phyloP scores from a whole-genome alignment of 2,888 invertebrate genomes.

The Torymus aiolomorphi region DNA sequence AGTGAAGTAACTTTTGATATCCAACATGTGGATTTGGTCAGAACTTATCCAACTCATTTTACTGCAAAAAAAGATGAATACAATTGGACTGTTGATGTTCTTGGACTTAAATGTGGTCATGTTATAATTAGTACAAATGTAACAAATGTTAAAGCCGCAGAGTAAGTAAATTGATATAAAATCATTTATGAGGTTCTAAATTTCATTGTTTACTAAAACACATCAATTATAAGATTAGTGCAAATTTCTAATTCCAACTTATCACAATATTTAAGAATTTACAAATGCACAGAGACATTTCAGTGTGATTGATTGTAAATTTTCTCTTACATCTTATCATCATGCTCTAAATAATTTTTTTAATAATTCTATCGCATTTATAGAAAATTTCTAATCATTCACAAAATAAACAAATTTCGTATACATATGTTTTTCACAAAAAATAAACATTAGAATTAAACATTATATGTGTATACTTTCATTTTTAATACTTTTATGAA shows the following conservation, averaged over 20 bases:
- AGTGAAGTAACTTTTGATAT: constrained; percentile 78
- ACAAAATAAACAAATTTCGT: too few species aligned
- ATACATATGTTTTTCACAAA: too few species aligned
- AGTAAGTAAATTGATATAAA: constrained; percentile 71
- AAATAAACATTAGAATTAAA: too few species aligned
- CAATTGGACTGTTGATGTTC: constrained; percentile 76
- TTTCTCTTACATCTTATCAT: constrained; percentile 13
- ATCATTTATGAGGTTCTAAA: not conserved
- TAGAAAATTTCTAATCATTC: too few species aligned
- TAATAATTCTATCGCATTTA: constrained; percentile 2
- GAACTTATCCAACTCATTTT: constrained; percentile 77
- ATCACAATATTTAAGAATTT: not conserved
- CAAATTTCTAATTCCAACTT: not conserved
- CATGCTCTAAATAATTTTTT: constrained; percentile 22
- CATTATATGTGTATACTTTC: too few species aligned
- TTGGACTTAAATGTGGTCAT: constrained; percentile 82
- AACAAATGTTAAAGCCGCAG: constrained; percentile 76
- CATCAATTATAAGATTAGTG: too few species aligned
- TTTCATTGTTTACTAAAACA: too few species aligned
- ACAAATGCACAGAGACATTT: not conserved
- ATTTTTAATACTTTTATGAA: too few species aligned
- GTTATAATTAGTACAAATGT: constrained; percentile 81
- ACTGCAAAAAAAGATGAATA: constrained; percentile 68
- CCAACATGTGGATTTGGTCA: constrained; percentile 82
- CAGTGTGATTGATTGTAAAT: not conserved